Evolutionary conservation across 2,797 vertebrate genomes (phyloP), one percentile per base, ranked within the genome.

Genomic region (Poecilia wingei): DNA sequence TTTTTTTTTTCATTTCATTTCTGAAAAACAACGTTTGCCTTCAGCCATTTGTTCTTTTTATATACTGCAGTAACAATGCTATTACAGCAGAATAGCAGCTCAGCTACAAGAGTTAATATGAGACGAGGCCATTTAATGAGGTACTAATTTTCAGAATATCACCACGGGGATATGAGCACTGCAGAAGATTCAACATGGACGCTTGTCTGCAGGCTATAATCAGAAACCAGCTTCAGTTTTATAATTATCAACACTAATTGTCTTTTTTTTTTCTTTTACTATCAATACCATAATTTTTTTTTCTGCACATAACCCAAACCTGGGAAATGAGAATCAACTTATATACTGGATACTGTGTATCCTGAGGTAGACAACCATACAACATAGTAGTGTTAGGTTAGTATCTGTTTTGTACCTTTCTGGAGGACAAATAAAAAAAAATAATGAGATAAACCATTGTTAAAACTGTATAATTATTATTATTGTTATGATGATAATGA

Each of bases 271-370:
- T 93, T 92, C 91, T 53, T 89, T 89, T 92, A 91, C 85, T 91
- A 89, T 94, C 91, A 90, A 93, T 88, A 89, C 87, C 87, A 93
- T 93, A 89, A 87, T 96, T 96, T 95, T 86, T 49, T 95, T 86
- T 92, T 93, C 89, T 91, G 95, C 96, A 96, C 94, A 95, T 93
- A 96, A 71, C 92, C 88, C 94, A 94, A 96, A 97, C 95, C 97
- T 97, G 96, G 96, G 95, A 97, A 97, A 96, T 96, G 96, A 97
- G 96, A 95, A 97, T 98, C 95, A 94, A 96, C 96, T 95, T 95
- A 95, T 97, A 96, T 96, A 97, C 96, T 98, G 98, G 98, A 99
- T 99, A 99, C 98, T 81, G 96, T 99, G 98, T 99, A 99, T 99
- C 98, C 97, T 98, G 96, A 96, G 96, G 94, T 98, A 98, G 97